Percentiles rank a stretch among this genome's conserved stretches.
Conservation (phyloP, 2,888 invertebrate species). For the Folsomia manolachei region DNA sequence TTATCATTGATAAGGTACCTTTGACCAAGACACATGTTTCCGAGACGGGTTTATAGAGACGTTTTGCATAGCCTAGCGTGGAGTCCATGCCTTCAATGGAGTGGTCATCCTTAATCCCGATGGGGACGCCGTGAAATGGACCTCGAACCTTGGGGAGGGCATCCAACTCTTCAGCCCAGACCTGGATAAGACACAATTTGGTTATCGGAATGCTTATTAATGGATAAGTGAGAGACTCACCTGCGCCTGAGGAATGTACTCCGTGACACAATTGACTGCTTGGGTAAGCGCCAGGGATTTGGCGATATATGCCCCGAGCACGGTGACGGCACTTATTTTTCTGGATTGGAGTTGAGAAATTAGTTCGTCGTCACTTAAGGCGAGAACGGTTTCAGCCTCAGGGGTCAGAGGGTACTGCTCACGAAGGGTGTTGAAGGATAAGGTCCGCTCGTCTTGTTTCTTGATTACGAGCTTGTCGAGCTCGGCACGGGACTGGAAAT, state of each 20-base stretch:
- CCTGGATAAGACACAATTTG: slow-evolving; percentile 17
- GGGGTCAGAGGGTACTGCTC: slow-evolving; percentile 20
- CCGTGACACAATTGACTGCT: slow-evolving; percentile 52
- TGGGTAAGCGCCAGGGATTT: slow-evolving; percentile 49
- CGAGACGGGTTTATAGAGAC: slow-evolving; percentile 51
- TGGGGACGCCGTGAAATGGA: slow-evolving; percentile 53
- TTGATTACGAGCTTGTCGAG: slow-evolving; percentile 1
- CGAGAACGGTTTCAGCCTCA: slow-evolving; percentile 17
- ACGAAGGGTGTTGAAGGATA: slow-evolving; percentile 16
- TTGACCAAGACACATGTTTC: slow-evolving; percentile 46
- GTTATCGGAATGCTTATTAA: too few relatives aligned
- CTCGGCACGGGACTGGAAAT: background rate
- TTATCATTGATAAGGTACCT: slow-evolving; percentile 15
- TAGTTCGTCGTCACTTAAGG: slow-evolving; percentile 23
- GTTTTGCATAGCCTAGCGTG: slow-evolving; percentile 51
- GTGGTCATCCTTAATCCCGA: slow-evolving; percentile 53
- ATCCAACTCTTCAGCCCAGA: slow-evolving; percentile 44
- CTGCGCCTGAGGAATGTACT: slow-evolving; percentile 51
- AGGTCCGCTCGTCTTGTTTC: slow-evolving; percentile 25
- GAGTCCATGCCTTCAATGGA: slow-evolving; percentile 54
- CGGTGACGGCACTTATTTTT: slow-evolving; percentile 35
- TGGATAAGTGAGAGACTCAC: too few relatives aligned
- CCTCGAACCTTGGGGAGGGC: background rate
- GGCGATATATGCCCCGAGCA: slow-evolving; percentile 39
- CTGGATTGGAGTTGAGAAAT: slow-evolving; percentile 27